Conservation (phyloP, 2,888 invertebrate genomes). For the Orthosia gracilis region DNA sequence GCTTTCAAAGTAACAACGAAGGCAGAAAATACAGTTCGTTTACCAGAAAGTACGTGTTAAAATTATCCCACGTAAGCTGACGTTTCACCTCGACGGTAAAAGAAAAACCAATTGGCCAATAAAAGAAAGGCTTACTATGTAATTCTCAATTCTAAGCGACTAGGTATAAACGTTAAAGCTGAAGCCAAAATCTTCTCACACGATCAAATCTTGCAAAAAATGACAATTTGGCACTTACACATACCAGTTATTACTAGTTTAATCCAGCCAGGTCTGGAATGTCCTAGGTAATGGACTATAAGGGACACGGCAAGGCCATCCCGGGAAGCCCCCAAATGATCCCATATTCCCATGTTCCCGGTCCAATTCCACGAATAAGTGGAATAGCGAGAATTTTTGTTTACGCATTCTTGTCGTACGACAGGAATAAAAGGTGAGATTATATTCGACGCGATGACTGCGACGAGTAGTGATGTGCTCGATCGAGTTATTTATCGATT, state of each 20-base stretch:
- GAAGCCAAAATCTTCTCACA: slow-evolving; percentile 39
- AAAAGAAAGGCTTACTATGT: slow-evolving; percentile 35
- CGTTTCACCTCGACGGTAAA: slow-evolving; percentile 18
- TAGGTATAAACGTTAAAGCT: slow-evolving; percentile 17
- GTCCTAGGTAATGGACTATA: slow-evolving; percentile 74
- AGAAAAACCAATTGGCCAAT: slow-evolving; percentile 35
- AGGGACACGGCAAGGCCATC: slow-evolving; percentile 70
- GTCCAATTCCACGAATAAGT: slow-evolving; percentile 65
- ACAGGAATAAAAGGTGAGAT: slow-evolving; percentile 76
- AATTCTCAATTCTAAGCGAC: slow-evolving; percentile 27
- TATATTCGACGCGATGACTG: slow-evolving; percentile 69
- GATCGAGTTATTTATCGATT: slow-evolving; percentile 53
- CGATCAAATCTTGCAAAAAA: slow-evolving; percentile 41
- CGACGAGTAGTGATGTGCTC: slow-evolving; percentile 57
- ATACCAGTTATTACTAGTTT: slow-evolving; percentile 31
- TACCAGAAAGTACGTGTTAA: slow-evolving; percentile 6
- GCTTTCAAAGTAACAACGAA: slow-evolving; percentile 7
- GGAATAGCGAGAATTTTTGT: slow-evolving; percentile 78
- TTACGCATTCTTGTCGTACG: slow-evolving; percentile 76
- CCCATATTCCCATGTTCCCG: slow-evolving; percentile 36
- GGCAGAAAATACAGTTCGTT: slow-evolving; percentile 18
- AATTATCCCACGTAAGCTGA: slow-evolving; percentile 25
- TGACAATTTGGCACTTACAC: slow-evolving; percentile 37
- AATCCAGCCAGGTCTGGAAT: slow-evolving; percentile 66
- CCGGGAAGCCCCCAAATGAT: slow-evolving; percentile 61